Percentiles rank a stretch among this genome's conserved stretches.
Evolutionary conservation across 1,140 invertebrate genomes (phyloP).

Genomic region (Pseudomyrmex gracilis): DNA sequence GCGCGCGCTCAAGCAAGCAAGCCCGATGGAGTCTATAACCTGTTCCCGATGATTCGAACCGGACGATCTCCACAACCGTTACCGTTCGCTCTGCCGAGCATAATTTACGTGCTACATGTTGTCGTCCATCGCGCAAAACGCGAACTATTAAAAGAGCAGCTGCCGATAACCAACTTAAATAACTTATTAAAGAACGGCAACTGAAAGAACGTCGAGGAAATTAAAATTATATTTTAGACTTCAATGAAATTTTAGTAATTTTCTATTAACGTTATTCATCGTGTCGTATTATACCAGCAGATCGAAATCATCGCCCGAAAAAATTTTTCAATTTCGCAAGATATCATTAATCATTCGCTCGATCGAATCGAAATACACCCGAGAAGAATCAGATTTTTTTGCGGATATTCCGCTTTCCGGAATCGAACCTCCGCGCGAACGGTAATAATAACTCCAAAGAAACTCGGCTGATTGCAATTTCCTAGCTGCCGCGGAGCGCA

Average conservation of each 20-base stretch:
- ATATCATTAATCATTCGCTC: not conserved
- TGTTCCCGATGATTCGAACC: slow-evolving; percentile 76
- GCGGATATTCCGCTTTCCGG: not conserved
- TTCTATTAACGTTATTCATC: not conserved
- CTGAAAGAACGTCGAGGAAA: not conserved
- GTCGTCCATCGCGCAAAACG: slow-evolving; percentile 29
- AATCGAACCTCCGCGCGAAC: not conserved
- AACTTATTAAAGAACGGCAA: slow-evolving; percentile 15
- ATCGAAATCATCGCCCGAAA: not conserved
- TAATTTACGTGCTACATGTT: slow-evolving; percentile 69
- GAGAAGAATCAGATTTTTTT: not conserved
- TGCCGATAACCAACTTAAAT: slow-evolving; percentile 30
- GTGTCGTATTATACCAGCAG: not conserved
- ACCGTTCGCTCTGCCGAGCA: slow-evolving; percentile 74
- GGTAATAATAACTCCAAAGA: not conserved
- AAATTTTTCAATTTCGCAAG: not conserved
- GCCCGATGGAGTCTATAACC: slow-evolving; percentile 61
- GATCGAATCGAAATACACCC: not conserved
- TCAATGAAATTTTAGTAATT: not conserved
- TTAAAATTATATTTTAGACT: not conserved
- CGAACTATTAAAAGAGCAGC: slow-evolving; percentile 57
- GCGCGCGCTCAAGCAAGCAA: not conserved
- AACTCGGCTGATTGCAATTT: not conserved
- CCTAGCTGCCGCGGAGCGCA: not conserved
- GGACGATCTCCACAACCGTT: slow-evolving; percentile 77